Percentiles rank a stretch among this genome's conserved stretches.
Evolutionary conservation across 2,888 invertebrate genomes (phyloP).

Genomic region (Hesperia comma): DNA sequence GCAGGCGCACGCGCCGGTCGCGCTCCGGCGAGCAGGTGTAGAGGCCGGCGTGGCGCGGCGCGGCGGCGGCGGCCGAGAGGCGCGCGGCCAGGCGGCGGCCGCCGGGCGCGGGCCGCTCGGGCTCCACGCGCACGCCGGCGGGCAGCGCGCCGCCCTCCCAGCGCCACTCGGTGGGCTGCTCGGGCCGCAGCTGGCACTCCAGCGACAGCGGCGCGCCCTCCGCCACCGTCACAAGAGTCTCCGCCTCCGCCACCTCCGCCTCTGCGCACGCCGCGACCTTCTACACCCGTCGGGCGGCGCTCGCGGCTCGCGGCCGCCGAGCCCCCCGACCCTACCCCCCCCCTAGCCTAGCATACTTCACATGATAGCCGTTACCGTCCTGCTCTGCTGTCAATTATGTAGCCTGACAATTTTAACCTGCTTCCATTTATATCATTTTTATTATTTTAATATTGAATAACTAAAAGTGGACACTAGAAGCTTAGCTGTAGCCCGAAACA

Average conservation of each 20-base stretch:
- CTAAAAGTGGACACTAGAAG: slow-evolving; percentile 15
- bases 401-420: neutral
- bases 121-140: slow-evolving; percentile 51
- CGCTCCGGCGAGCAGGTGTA: slow-evolving; percentile 63
- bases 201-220: slow-evolving; percentile 67
- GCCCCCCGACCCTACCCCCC: slow-evolving; percentile 1
- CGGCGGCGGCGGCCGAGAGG: slow-evolving; percentile 56
- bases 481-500: slow-evolving; percentile 22
- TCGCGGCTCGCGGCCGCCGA: neutral
- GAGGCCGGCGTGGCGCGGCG: slow-evolving; percentile 59
- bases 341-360: slow-evolving; percentile 18
- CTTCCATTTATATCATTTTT: neutral
- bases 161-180: slow-evolving; percentile 48
- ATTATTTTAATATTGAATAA: neutral
- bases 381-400: neutral
- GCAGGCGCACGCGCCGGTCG: slow-evolving; percentile 59
- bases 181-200: slow-evolving; percentile 68
- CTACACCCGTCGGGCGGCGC: neutral
- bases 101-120: slow-evolving; percentile 47
- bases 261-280: slow-evolving; percentile 47
- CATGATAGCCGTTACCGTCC: slow-evolving; percentile 7
- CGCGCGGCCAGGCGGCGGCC: slow-evolving; percentile 53
- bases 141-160: slow-evolving; percentile 59
- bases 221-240: slow-evolving; percentile 54
- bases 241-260: slow-evolving; percentile 36